Evolutionary conservation across 2,797 vertebrate genomes (phyloP).

Genomic region (Sebastiscus albofasciatus): DNA sequence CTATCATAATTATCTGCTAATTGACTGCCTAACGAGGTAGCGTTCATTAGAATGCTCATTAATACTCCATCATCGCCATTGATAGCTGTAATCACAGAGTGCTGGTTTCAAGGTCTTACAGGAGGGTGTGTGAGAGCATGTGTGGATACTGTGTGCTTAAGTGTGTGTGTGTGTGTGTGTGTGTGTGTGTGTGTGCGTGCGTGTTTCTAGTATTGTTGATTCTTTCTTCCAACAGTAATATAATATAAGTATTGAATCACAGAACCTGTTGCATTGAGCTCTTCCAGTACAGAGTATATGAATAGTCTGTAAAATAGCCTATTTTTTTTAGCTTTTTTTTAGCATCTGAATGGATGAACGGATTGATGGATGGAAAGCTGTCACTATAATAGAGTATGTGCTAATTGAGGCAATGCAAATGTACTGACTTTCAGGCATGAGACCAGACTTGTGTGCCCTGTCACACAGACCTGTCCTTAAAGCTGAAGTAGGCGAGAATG

Average conservation of each 20-base stretch:
- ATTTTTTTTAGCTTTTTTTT: not conserved
- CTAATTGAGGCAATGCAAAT: not conserved
- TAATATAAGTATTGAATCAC: not conserved
- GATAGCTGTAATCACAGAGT: conserved; percentile 70
- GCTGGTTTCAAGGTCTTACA: conserved; percentile 69
- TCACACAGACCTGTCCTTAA: no score
- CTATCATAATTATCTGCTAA: conserved; percentile 77
- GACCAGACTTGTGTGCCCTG: no score
- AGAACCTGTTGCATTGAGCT: not conserved
- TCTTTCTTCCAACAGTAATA: not conserved
- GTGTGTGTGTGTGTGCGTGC: not conserved
- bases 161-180: not conserved
- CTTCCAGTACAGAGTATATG: not conserved
- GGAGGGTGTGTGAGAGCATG: conserved; percentile 14
- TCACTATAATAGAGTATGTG: not conserved
- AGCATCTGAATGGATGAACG: not conserved
- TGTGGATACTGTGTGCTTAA: not conserved
- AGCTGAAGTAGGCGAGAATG: no score
- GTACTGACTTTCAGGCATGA: not conserved
- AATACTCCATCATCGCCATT: conserved; percentile 71
- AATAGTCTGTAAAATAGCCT: not conserved
- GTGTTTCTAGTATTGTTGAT: not conserved
- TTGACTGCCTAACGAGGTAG: conserved; percentile 75
- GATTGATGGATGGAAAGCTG: not conserved
- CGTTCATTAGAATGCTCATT: conserved; percentile 70